Evolutionary conservation across 2,113 vertebrate genomes (phyloP).

Genomic region (Lepus timidus): DNA sequence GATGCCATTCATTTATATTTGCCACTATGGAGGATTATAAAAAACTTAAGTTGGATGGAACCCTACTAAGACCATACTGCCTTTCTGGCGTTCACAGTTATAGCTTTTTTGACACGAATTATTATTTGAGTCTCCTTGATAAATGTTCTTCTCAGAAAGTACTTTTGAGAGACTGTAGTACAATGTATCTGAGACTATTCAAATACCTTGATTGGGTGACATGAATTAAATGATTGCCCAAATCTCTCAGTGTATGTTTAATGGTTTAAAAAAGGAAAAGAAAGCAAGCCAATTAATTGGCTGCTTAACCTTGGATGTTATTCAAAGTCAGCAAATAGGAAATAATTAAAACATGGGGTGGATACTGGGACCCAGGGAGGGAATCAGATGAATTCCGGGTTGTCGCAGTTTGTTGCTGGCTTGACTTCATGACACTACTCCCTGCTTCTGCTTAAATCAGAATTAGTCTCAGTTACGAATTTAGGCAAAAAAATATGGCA

Average conservation of each 20-base stretch:
- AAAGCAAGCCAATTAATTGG: not conserved
- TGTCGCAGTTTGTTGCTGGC: not conserved
- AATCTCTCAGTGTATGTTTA: conserved; percentile 31
- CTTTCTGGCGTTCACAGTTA: not conserved
- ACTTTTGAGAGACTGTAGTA: not conserved
- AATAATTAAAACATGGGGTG: conserved; percentile 44
- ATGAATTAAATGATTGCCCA: not conserved
- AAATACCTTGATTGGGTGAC: not conserved
- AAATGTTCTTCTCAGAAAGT: conserved; percentile 18
- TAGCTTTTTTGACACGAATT: not conserved
- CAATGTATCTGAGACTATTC: not conserved
- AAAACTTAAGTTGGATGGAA: not conserved
- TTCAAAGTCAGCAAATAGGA: conserved; percentile 49
- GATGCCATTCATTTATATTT: not conserved
- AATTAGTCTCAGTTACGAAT: conserved; percentile 25
- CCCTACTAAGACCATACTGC: not conserved
- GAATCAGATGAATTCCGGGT: conserved; percentile 10
- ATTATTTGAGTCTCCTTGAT: not conserved
- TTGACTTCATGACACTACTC: not conserved
- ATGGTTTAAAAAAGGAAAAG: not conserved
- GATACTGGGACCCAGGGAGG: not conserved
- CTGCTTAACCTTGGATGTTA: conserved; percentile 5
- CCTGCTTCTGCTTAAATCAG: conserved; percentile 3
- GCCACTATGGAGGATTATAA: not conserved
- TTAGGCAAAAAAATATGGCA: conserved; percentile 22